These are phyloP conservation scores for Prunella fulvescens DNA, from an alignment of 2,113 vertebrate species.

Conservation along the genomic window DNA sequence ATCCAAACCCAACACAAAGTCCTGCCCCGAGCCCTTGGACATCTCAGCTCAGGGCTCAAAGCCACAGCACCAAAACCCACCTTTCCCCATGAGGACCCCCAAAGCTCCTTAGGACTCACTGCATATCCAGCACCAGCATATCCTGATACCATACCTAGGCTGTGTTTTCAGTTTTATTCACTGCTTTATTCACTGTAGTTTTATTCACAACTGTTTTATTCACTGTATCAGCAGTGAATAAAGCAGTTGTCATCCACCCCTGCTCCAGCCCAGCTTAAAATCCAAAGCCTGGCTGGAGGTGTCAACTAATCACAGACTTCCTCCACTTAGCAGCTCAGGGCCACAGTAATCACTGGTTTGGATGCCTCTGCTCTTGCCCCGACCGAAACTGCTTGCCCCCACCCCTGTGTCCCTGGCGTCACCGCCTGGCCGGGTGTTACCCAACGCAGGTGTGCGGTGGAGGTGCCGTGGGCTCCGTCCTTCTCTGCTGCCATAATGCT, in stretches of 20 bases:
- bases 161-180: not conserved
- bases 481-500: not conserved
- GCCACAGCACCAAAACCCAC: not conserved
- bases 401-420: conserved; percentile 27
- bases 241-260: conserved; percentile 33
- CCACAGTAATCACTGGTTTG: conserved; percentile 51
- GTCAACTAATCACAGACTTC: conserved; percentile 64
- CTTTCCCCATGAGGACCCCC: not conserved
- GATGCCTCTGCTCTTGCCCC: conserved; percentile 30
- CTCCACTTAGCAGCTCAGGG: conserved; percentile 60
- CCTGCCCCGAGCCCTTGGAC: not conserved
- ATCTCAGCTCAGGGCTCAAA: not conserved
- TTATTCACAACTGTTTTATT: not conserved
- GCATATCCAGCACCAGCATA: accelerated
- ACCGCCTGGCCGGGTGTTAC: not conserved
- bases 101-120: accelerated
- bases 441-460: accelerated
- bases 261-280: conserved; percentile 12
- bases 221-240: conserved; percentile 34
- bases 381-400: conserved; percentile 59
- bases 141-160: not conserved
- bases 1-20: not conserved
- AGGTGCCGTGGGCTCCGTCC: not conserved
- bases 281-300: conserved; percentile 45
- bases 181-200: not conserved